phyloP scores from a whole-genome alignment of 2,797 vertebrate species.

The Allobates femoralis region DNA sequence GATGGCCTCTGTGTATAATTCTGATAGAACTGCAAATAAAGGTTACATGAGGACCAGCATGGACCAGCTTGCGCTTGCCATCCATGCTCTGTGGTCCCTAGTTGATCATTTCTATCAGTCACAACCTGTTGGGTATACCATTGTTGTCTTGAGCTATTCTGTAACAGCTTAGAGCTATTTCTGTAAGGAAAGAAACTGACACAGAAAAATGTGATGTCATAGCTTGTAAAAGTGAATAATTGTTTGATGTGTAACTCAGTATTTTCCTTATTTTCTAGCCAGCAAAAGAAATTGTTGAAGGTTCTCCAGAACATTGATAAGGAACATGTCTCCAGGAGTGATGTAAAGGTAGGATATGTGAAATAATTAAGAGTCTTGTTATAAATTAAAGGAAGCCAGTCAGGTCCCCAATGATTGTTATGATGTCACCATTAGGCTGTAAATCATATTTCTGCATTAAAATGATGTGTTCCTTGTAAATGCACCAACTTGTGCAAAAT shows the following conservation, averaged over 20 bases:
- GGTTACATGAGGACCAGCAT: too few relatives aligned
- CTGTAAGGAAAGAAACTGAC: background rate
- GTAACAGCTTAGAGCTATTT: background rate
- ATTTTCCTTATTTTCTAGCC: conserved; percentile 76
- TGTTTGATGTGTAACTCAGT: background rate
- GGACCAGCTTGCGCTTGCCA: background rate
- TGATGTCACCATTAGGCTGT: too few relatives aligned
- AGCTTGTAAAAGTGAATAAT: background rate
- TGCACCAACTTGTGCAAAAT: too few relatives aligned
- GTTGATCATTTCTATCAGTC: background rate
- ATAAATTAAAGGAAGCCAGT: background rate
- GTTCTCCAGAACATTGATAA: conserved; percentile 78
- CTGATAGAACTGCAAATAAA: background rate
- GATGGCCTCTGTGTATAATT: background rate
- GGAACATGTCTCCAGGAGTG: conserved; percentile 50
- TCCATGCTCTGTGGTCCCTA: background rate
- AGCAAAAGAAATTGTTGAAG: conserved; percentile 83
- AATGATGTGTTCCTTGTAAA: too few relatives aligned
- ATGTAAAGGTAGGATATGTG: background rate
- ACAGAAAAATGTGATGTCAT: background rate
- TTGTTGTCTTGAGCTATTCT: background rate
- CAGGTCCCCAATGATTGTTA: too few relatives aligned
- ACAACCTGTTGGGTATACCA: background rate
- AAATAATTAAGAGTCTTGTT: background rate
- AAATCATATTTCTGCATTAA: too few relatives aligned